Evolutionary conservation across 2,113 vertebrate species (phyloP).

Genomic region (Callipepla californica): DNA sequence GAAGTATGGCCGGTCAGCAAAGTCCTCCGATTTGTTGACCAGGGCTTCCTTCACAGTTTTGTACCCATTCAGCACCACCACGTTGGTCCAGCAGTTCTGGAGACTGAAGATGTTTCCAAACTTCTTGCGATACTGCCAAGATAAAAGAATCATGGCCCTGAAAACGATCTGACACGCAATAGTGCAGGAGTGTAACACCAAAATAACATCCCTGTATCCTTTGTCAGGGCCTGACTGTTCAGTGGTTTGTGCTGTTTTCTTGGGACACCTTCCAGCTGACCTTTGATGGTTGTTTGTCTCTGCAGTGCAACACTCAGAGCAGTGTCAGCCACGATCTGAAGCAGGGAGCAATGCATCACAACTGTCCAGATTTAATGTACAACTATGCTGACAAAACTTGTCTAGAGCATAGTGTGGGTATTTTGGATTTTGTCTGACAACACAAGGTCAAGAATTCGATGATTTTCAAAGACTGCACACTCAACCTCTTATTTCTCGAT

Average conservation of each 20-base stretch:
- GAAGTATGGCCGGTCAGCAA: constrained; percentile 52
- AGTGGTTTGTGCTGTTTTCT: background rate
- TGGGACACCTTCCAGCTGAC: background rate
- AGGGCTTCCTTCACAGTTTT: constrained; percentile 69
- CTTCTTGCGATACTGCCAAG: constrained; percentile 66
- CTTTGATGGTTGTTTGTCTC: background rate
- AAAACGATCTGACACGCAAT: background rate
- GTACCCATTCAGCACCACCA: constrained; percentile 74
- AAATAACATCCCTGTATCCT: background rate
- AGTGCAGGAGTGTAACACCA: background rate
- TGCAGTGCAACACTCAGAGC: background rate
- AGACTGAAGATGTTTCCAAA: constrained; percentile 76
- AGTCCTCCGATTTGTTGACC: constrained; percentile 64
- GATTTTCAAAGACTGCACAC: too few species aligned
- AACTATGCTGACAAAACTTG: background rate
- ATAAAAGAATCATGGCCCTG: background rate
- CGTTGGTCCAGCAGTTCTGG: constrained; percentile 60
- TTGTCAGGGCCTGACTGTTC: background rate
- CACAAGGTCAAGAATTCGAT: too few species aligned
- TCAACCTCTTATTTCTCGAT: too few species aligned
- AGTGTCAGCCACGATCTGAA: background rate
- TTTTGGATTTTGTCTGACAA: background rate
- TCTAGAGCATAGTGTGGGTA: background rate
- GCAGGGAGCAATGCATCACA: background rate
- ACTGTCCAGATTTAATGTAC: background rate